phyloP scores from a whole-genome alignment of 2,113 vertebrate species.

The Pygathrix nemaeus region DNA sequence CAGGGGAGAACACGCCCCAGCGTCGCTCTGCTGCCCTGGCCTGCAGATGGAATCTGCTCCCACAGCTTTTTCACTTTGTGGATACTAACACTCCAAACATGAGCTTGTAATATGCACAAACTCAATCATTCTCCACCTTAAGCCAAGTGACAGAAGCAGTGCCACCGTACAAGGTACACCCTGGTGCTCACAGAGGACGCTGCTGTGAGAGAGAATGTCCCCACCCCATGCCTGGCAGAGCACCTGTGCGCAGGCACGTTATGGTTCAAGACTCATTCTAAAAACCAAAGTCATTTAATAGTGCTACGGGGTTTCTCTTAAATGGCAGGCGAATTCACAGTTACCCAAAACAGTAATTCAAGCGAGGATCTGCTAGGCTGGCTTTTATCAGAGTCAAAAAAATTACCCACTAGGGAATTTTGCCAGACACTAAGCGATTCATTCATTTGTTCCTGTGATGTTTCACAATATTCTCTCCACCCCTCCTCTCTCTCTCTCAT shows the following conservation, averaged over 20 bases:
- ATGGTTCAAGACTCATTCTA: not conserved
- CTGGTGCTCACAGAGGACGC: not conserved
- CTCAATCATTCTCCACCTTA: not conserved
- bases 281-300: not conserved
- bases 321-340: not conserved
- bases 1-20: not conserved
- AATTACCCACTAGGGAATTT: not conserved
- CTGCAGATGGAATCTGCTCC: not conserved
- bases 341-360: not conserved
- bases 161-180: fast-evolving
- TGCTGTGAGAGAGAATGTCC: fast-evolving
- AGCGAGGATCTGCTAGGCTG: not conserved
- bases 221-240: not conserved
- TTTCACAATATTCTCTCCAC: not conserved
- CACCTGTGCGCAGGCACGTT: fast-evolving
- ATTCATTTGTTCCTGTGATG: not conserved
- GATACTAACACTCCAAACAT: not conserved
- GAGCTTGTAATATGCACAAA: not conserved
- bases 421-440: not conserved
- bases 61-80: not conserved
- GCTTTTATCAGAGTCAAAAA: not conserved
- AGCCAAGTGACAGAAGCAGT: fast-evolving
- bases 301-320: not conserved
- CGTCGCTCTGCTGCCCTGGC: not conserved
- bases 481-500: not conserved